Conservation (phyloP, 2,888 invertebrate genomes). For the Euclidia mi region DNA sequence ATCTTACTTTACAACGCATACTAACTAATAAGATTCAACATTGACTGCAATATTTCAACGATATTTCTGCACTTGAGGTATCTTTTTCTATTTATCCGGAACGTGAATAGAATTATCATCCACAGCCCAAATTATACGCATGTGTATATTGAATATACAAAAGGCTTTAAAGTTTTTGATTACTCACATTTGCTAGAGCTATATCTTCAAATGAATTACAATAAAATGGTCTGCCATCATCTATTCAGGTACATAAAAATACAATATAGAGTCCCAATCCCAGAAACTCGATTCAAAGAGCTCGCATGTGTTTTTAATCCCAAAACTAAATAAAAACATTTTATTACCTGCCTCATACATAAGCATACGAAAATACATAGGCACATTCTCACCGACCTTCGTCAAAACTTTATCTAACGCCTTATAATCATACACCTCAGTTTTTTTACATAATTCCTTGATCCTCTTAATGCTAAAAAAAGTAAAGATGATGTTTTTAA, state of each 20-base stretch:
- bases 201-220: no score
- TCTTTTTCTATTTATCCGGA: no score
- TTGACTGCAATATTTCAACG: no score
- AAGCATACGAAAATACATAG: constrained; percentile 61
- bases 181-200: no score
- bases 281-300: background rate
- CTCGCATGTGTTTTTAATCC: constrained; percentile 17
- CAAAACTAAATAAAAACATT: constrained; percentile 25
- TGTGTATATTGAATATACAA: no score
- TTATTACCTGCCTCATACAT: constrained; percentile 49
- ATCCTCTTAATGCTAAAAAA: constrained; percentile 87
- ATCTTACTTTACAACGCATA: no score
- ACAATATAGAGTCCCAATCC: background rate
- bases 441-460: constrained; percentile 81
- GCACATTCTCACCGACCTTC: constrained; percentile 81
- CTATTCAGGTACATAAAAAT: background rate
- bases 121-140: no score
- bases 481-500: constrained; percentile 87
- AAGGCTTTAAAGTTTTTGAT: no score
- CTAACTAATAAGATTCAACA: no score
- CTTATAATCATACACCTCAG: constrained; percentile 84
- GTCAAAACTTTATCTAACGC: constrained; percentile 88
- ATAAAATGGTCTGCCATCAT: no score
- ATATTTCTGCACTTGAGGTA: no score
- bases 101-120: no score